phyloP scores from a whole-genome alignment of 2,113 vertebrate genomes.

The Cephalopholis sonnerati region DNA sequence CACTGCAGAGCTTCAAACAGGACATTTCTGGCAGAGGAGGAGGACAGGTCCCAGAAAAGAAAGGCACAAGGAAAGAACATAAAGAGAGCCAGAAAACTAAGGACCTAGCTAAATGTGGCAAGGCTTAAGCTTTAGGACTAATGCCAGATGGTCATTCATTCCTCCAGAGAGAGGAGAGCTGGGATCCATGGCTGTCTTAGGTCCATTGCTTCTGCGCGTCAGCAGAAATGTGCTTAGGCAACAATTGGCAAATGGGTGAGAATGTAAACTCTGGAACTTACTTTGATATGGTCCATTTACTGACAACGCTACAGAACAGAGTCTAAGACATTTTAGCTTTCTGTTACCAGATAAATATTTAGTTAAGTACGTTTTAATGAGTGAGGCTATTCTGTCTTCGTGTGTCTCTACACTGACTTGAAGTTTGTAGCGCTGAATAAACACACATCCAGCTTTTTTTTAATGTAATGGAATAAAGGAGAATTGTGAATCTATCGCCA shows the following conservation, averaged over 20 bases:
- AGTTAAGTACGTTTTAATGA: background rate
- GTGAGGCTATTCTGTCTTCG: background rate
- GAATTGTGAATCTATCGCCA: background rate
- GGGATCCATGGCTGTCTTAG: conserved; percentile 5
- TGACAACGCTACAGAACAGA: background rate
- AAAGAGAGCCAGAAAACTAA: conserved; percentile 48
- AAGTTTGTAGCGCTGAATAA: background rate
- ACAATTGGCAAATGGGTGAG: conserved; percentile 7
- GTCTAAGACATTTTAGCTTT: conserved; percentile 5
- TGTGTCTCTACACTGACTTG: background rate
- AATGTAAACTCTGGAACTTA: conserved; percentile 35
- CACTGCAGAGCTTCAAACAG: background rate
- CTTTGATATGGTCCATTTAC: conserved; percentile 10
- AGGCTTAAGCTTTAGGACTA: conserved; percentile 52
- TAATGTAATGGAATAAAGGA: background rate
- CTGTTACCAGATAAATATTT: conserved; percentile 20
- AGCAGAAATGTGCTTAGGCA: conserved; percentile 40
- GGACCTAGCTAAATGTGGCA: conserved; percentile 47
- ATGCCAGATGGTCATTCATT: conserved; percentile 58
- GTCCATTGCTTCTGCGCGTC: conserved; percentile 9
- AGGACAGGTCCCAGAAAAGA: conserved; percentile 22
- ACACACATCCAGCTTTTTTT: background rate
- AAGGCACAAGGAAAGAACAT: conserved; percentile 32
- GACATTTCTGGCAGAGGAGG: background rate
- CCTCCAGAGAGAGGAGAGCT: conserved; percentile 23